Conservation (phyloP, 2,113 vertebrate species). For the Dolichotis patagonum region DNA sequence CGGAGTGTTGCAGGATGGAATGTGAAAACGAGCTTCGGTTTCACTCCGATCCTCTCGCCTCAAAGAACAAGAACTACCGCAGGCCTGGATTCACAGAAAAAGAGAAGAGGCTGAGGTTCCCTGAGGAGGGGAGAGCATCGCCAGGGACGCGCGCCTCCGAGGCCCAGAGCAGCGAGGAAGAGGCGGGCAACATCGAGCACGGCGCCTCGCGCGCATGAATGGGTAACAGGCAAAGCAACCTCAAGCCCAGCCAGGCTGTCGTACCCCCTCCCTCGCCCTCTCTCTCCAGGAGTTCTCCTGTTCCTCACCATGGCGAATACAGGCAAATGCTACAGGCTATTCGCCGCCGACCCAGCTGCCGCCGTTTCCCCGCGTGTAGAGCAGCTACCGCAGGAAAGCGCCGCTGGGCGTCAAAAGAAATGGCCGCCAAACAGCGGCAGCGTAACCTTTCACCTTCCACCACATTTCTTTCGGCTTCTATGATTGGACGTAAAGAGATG, state of each 20-base stretch:
- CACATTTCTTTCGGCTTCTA: neutral
- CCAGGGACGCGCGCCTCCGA: neutral
- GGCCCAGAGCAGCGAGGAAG: neutral
- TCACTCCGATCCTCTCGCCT: neutral
- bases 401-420: conserved; percentile 28
- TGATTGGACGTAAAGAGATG: conserved; percentile 41
- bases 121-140: neutral
- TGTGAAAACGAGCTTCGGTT: neutral
- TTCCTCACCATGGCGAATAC: conserved; percentile 73
- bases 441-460: conserved; percentile 61
- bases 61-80: neutral
- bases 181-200: neutral
- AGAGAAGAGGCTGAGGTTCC: neutral
- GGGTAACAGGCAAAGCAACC: neutral
- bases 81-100: neutral
- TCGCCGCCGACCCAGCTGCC: neutral
- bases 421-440: conserved; percentile 72
- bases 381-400: accelerated
- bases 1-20: neutral
- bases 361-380: neutral
- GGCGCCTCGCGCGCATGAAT: conserved; percentile 63
- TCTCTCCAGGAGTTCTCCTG: too few species aligned
- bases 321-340: neutral
- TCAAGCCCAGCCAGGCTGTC: neutral
- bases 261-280: neutral